Base-by-base conservation (phyloP, 1,140 invertebrate species). In the Apis cerana region DNA sequence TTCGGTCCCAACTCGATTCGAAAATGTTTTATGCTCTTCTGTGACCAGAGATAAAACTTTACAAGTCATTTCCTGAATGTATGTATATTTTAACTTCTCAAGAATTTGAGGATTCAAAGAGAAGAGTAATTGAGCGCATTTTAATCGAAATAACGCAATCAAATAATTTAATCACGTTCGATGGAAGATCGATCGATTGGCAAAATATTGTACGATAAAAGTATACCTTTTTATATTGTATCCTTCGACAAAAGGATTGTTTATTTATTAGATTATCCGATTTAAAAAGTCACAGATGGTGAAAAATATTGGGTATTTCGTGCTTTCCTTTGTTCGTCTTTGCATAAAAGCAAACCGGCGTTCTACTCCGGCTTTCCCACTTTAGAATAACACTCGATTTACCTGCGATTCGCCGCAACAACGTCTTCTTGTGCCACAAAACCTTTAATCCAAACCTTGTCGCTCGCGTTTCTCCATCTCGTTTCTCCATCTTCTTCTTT, bases 231-330 rank as follows among this genome's bases (percentile, higher is more conserved):
- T 75, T 71, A 61, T 67, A 48, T 43, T 43, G 61, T 82, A 82
- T 7, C 82, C 13, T n/a, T 69, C 21, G 2, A 62, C 50, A 50
- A 77, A 19, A 1, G 56, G 50, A 21, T 64, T 90, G 86, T 91
- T 91, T 90, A 89, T 85, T 85, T 75, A 68, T 21, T 43, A 83
- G 86, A 91, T 92, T 72, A 92, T 92, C 89, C 86, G 71, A 85
- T 52, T 92, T 84, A 90, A 89, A 89, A 87, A 92, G 91, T 90
- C 83, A 90, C 33, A 69, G 88, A 69, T 88, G 68, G 27, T 80
- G 80, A n/a, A 56, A 77, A 68, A 21, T n/a, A 10, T 74, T 43
- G 3, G 5, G 13, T 76, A 65, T 76, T 69, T 11, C 13, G 21
- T 3, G 52, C 33, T 27, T 10, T 52, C 3, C 59, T 54, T 7